A percentile compares a stretch with the other conserved stretches of the same genome.
These are phyloP conservation scores for Mormyrops boulengeri DNA, from an alignment of 2,797 vertebrate species.

Conservation along the genomic window DNA sequence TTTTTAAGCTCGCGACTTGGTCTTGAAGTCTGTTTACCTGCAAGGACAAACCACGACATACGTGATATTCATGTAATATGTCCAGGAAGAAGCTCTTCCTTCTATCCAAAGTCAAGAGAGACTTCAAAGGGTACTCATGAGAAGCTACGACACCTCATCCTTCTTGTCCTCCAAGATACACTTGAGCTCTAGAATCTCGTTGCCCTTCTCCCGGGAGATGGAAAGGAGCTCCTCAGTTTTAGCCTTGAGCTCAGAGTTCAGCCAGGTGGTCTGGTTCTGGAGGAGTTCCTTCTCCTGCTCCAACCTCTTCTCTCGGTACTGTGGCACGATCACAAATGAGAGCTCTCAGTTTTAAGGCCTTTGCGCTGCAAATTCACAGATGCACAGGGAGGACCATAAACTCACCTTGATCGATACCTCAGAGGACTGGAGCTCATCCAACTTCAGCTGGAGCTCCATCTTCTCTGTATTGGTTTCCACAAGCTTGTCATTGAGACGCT, in stretches of 20 bases:
- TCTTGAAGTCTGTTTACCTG: slow-evolving; percentile 77
- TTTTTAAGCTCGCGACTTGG: slow-evolving; percentile 71
- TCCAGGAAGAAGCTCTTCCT: neutral
- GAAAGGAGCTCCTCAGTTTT: slow-evolving; percentile 86
- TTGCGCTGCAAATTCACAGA: too few species aligned
- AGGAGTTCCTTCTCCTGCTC: slow-evolving; percentile 89
- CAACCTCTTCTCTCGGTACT: slow-evolving; percentile 86
- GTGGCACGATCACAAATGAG: slow-evolving; percentile 14
- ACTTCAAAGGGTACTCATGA: slow-evolving; percentile 63
- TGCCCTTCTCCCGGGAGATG: slow-evolving; percentile 76
- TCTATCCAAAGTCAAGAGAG: neutral
- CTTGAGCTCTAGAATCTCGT: slow-evolving; percentile 79
- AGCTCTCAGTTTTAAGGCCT: neutral
- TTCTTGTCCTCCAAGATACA: slow-evolving; percentile 75
- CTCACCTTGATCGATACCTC: slow-evolving; percentile 80
- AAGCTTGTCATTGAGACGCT: slow-evolving; percentile 80
- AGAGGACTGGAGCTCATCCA: slow-evolving; percentile 85
- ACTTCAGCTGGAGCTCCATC: slow-evolving; percentile 80
- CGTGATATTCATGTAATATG: neutral
- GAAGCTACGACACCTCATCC: slow-evolving; percentile 68
- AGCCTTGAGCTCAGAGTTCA: slow-evolving; percentile 75
- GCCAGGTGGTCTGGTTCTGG: slow-evolving; percentile 78
- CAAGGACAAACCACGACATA: neutral
- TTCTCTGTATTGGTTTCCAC: slow-evolving; percentile 76
- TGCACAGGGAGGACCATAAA: neutral